Percentiles rank a stretch among this genome's conserved stretches.
Conservation (phyloP, 2,797 vertebrate species). For the Rhincodon typus region DNA sequence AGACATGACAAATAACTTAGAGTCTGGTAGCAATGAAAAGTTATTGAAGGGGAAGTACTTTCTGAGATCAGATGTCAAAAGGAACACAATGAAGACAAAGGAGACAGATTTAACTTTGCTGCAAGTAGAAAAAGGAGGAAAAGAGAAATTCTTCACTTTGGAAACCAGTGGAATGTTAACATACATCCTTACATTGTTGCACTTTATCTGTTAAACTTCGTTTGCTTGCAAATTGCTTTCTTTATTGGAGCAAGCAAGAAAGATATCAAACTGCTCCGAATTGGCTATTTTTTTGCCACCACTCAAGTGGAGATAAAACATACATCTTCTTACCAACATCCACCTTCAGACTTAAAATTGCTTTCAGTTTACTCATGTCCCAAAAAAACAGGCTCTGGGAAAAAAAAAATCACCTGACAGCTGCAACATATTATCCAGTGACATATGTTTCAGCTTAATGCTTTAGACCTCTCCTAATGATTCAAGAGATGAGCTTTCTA, state of each 20-base stretch:
- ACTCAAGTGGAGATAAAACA: not conserved
- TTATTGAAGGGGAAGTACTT: not conserved
- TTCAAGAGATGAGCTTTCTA: not conserved
- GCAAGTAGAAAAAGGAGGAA: not conserved
- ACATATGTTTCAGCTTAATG: not conserved
- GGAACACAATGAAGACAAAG: not conserved
- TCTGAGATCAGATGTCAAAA: not conserved
- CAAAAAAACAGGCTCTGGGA: not conserved
- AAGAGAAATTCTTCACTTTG: not conserved
- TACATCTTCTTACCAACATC: not conserved
- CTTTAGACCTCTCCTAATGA: not conserved
- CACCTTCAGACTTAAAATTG: not conserved
- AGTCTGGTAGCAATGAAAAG: not conserved
- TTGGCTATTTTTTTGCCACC: not conserved
- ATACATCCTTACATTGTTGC: not conserved
- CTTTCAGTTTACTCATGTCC: not conserved
- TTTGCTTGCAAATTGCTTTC: not conserved
- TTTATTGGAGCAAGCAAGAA: not conserved
- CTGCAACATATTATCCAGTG: not conserved
- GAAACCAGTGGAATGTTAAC: not conserved
- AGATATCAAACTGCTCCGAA: not conserved
- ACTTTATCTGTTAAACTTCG: not conserved
- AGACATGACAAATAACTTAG: not conserved
- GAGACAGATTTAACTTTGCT: not conserved
- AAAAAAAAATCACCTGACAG: not conserved